Percentiles rank a stretch among this genome's conserved stretches.
These are phyloP conservation scores for Apis cerana DNA, from an alignment of 1,140 invertebrate genomes.

Conservation along the genomic window DNA sequence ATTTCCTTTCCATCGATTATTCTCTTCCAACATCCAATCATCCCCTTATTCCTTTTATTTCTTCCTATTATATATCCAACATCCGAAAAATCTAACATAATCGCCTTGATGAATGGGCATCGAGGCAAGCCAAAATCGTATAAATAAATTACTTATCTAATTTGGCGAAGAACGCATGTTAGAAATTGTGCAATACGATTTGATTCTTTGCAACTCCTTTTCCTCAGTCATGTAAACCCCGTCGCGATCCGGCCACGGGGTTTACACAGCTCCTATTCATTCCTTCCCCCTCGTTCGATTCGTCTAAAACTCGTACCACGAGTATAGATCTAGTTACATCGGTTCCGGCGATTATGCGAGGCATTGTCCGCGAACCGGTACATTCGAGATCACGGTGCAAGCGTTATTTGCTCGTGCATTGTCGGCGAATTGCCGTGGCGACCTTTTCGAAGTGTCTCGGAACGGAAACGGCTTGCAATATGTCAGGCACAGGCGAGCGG, in stretches of 20 bases:
- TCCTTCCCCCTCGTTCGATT: conserved; percentile 40
- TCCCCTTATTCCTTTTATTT: not conserved
- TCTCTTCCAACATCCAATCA: not conserved
- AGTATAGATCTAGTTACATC: conserved; percentile 46
- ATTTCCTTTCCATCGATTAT: not conserved
- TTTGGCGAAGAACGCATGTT: conserved; percentile 9
- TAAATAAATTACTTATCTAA: conserved; percentile 53
- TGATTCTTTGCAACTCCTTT: conserved; percentile 23
- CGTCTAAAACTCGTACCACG: conserved; percentile 30
- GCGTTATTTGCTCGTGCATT: conserved; percentile 51
- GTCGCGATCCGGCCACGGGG: not conserved
- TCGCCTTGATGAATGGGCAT: conserved; percentile 16
- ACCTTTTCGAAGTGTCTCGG: conserved; percentile 37
- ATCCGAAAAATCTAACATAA: too few relatives aligned
- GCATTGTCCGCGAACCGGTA: conserved; percentile 36
- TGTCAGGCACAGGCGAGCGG: conserved; percentile 16
- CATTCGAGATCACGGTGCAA: not conserved
- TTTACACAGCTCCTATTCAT: conserved; percentile 18
- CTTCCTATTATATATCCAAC: too few relatives aligned
- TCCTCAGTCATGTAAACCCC: conserved; percentile 53
- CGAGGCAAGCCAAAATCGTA: conserved; percentile 40
- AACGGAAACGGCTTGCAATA: conserved; percentile 20
- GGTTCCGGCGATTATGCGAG: conserved; percentile 48
- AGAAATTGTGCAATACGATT: conserved; percentile 1
- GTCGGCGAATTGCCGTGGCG: conserved; percentile 43